Percentiles rank a stretch among this genome's conserved stretches.
phyloP scores from a whole-genome alignment of 2,113 vertebrate genomes.

The Oncorhynchus gorbuscha region DNA sequence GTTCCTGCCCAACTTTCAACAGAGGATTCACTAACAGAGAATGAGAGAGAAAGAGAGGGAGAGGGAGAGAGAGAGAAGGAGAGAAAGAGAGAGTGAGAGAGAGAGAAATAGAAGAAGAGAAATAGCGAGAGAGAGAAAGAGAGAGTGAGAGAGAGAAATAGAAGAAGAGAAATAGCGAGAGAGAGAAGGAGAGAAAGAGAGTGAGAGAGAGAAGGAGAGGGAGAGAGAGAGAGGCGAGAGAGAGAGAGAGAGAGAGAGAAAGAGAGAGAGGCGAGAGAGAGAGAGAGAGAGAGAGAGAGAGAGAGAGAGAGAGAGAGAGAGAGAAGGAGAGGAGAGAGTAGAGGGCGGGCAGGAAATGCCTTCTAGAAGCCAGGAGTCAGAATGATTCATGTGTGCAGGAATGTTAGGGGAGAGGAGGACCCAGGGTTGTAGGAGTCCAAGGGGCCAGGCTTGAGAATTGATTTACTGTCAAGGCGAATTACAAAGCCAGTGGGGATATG shows the following conservation, averaged over 20 bases:
- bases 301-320: constrained; percentile 32
- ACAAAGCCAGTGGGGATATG: constrained; percentile 86
- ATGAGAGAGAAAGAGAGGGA: too few species aligned
- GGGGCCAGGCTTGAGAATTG: constrained; percentile 91
- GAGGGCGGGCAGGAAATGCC: constrained; percentile 91
- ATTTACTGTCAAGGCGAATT: constrained; percentile 96
- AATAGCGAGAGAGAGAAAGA: too few species aligned
- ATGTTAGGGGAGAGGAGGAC: constrained; percentile 78
- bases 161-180: too few species aligned
- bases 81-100: too few species aligned
- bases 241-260: too few species aligned
- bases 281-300: too few species aligned
- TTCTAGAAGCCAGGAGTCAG: constrained; percentile 93
- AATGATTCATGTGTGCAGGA: constrained; percentile 94
- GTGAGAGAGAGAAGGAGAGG: neutral
- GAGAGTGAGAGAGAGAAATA: constrained; percentile 3
- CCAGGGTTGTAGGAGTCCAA: constrained; percentile 77
- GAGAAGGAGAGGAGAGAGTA: constrained; percentile 62
- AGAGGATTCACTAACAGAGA: constrained; percentile 68
- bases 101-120: too few species aligned
- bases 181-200: too few species aligned
- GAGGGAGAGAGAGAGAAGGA: too few species aligned
- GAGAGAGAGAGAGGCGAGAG: constrained; percentile 8
- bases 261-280: too few species aligned
- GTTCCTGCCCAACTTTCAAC: constrained; percentile 83